A percentile compares a stretch with the other conserved stretches of the same genome.
phyloP scores from a whole-genome alignment of 2,113 vertebrate genomes.

The Engraulis encrasicolus region DNA sequence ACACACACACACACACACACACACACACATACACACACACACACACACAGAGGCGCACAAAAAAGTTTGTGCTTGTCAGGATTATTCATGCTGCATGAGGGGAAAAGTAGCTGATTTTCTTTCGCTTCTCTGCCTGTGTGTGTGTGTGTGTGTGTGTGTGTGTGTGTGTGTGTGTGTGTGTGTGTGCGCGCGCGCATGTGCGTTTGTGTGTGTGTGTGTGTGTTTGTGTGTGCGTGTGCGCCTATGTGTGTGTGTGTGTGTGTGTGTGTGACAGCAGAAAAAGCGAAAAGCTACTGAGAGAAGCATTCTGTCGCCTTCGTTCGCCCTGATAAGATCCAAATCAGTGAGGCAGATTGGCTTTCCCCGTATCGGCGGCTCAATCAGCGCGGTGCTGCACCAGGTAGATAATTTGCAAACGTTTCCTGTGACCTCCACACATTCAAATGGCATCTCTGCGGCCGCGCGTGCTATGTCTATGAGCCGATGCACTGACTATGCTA shows the following conservation, averaged over 20 bases:
- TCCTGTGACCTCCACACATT: constrained; percentile 80
- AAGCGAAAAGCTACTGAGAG: constrained; percentile 71
- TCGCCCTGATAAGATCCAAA: constrained; percentile 78
- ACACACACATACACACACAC: neutral
- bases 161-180: too few relatives aligned
- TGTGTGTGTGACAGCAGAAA: too few relatives aligned
- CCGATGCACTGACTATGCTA: constrained; percentile 67
- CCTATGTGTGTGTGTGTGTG: too few relatives aligned
- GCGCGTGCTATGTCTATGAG: constrained; percentile 69
- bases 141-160: too few relatives aligned
- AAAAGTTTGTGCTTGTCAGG: constrained; percentile 20
- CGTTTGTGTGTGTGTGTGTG: too few relatives aligned
- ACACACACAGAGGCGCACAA: neutral
- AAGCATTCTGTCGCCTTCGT: constrained; percentile 73
- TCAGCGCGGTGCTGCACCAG: constrained; percentile 74
- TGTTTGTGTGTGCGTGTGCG: too few relatives aligned
- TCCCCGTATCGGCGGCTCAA: constrained; percentile 73
- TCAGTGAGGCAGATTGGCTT: constrained; percentile 80
- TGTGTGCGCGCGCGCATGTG: too few relatives aligned
- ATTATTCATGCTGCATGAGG: constrained; percentile 20
- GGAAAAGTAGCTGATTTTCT: constrained; percentile 14
- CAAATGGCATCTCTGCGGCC: constrained; percentile 79
- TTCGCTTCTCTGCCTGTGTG: constrained; percentile 58
- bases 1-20: neutral
- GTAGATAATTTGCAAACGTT: constrained; percentile 82